phyloP scores from a whole-genome alignment of 2,113 vertebrate genomes.

The Eudorcas thomsonii region DNA sequence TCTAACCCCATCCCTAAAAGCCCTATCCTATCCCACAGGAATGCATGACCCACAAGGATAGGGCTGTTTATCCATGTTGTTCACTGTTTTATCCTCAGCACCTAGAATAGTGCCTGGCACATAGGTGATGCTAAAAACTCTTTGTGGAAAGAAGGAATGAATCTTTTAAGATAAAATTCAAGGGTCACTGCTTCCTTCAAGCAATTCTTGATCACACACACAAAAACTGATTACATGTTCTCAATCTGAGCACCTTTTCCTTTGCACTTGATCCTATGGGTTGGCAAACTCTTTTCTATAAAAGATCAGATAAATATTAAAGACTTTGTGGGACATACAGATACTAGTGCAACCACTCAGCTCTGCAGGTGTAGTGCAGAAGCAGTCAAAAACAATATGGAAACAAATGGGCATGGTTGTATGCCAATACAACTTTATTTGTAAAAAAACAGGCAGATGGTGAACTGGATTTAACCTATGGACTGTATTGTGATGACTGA shows the following conservation, averaged over 20 bases:
- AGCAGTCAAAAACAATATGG: not conserved
- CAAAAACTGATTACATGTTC: not conserved
- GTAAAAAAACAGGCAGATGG: not conserved
- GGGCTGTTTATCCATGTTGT: not conserved
- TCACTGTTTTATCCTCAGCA: not conserved
- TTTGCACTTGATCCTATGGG: not conserved
- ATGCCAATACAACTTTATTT: conserved; percentile 1
- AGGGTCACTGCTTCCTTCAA: not conserved
- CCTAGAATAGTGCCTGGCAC: not conserved
- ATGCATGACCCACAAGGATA: not conserved
- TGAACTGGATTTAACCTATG: not conserved
- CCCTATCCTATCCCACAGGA: not conserved
- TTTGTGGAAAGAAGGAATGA: not conserved
- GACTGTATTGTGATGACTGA: not conserved
- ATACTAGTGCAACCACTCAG: not conserved
- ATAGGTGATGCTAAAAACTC: not conserved
- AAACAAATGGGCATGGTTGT: not conserved
- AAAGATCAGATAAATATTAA: not conserved
- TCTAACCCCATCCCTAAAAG: not conserved
- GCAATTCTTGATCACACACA: not conserved
- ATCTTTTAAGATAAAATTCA: not conserved
- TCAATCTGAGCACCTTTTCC: not conserved
- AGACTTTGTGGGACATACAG: not conserved
- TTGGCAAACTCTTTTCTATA: not conserved
- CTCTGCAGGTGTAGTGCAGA: not conserved